Percentiles rank a stretch among this genome's conserved stretches.
Evolutionary conservation across 2,888 invertebrate genomes (phyloP).

Genomic region (Nomada fabriciana): DNA sequence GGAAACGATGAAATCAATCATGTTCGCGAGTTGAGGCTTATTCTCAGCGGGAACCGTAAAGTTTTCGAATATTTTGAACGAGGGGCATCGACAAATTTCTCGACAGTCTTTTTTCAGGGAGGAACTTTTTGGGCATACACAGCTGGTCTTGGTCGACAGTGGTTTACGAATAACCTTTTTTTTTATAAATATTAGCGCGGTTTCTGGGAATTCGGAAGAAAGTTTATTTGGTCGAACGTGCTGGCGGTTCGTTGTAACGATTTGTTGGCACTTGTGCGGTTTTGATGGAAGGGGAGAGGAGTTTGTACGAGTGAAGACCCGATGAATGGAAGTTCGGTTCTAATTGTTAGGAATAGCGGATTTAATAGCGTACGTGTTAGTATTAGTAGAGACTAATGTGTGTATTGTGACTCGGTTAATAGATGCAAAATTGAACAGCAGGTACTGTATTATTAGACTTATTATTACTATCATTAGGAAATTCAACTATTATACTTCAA

Average conservation of each 20-base stretch:
- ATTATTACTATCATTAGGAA: too few species aligned
- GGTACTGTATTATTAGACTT: too few species aligned
- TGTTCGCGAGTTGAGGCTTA: slow-evolving; percentile 36
- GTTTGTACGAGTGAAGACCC: not conserved
- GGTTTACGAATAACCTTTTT: not conserved
- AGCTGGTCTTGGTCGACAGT: too few species aligned
- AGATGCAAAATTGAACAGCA: not conserved
- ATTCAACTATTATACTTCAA: too few species aligned
- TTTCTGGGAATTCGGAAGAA: not conserved
- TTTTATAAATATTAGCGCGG: not conserved
- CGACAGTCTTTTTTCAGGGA: too few species aligned
- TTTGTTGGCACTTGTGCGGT: not conserved
- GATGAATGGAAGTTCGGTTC: slow-evolving; percentile 13
- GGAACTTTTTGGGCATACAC: not conserved
- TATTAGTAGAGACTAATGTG: too few species aligned
- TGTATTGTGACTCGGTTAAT: not conserved
- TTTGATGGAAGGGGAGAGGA: not conserved
- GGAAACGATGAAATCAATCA: slow-evolving; percentile 53
- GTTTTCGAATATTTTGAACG: not conserved
- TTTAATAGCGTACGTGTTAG: not conserved
- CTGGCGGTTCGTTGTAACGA: not conserved
- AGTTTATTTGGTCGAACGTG: not conserved
- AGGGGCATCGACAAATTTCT: too few species aligned
- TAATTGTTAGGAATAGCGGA: slow-evolving; percentile 18
- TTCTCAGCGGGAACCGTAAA: slow-evolving; percentile 13